Percentiles rank a stretch among this genome's conserved stretches.
These are phyloP conservation scores for Pangasius mekongensis DNA, from an alignment of 2,797 vertebrate species.

Conservation along the genomic window DNA sequence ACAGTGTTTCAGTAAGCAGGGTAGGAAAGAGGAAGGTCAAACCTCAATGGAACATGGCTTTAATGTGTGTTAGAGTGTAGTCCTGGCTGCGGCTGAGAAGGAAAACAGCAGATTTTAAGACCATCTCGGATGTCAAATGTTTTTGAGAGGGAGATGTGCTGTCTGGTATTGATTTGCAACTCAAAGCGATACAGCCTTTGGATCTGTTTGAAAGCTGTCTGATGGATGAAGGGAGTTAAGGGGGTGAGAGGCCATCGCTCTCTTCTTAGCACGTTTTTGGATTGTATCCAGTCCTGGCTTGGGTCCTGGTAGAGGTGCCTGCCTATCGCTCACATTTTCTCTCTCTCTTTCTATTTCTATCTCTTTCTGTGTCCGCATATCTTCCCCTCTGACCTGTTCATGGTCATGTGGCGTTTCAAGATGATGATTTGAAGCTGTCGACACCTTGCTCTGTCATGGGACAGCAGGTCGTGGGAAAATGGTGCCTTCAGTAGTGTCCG, in stretches of 20 bases:
- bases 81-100: slow-evolving; percentile 47
- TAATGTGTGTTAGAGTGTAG: slow-evolving; percentile 23
- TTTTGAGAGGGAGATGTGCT: slow-evolving; percentile 37
- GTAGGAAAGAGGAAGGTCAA: slow-evolving; percentile 32
- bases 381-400: slow-evolving; percentile 26
- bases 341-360: slow-evolving; percentile 31
- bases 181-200: slow-evolving; percentile 29
- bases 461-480: slow-evolving; percentile 56
- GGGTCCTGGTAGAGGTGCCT: slow-evolving; percentile 41
- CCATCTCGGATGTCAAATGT: slow-evolving; percentile 34
- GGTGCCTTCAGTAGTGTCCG: slow-evolving; percentile 40
- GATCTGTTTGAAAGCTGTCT: slow-evolving; percentile 50
- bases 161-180: slow-evolving; percentile 46
- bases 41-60: slow-evolving; percentile 22
- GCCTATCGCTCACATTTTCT: slow-evolving; percentile 28
- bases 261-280: slow-evolving; percentile 37
- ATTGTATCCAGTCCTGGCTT: slow-evolving; percentile 53
- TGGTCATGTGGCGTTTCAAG: slow-evolving; percentile 34
- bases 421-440: slow-evolving; percentile 58
- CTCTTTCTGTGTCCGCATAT: slow-evolving; percentile 30
- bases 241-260: slow-evolving; percentile 10
- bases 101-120: slow-evolving; percentile 44
- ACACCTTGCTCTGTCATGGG: slow-evolving; percentile 55
- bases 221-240: slow-evolving; percentile 21
- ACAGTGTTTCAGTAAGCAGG: slow-evolving; percentile 28